Evolutionary conservation across 2,797 vertebrate genomes (phyloP).

Genomic region (Tokudaia muenninki): DNA sequence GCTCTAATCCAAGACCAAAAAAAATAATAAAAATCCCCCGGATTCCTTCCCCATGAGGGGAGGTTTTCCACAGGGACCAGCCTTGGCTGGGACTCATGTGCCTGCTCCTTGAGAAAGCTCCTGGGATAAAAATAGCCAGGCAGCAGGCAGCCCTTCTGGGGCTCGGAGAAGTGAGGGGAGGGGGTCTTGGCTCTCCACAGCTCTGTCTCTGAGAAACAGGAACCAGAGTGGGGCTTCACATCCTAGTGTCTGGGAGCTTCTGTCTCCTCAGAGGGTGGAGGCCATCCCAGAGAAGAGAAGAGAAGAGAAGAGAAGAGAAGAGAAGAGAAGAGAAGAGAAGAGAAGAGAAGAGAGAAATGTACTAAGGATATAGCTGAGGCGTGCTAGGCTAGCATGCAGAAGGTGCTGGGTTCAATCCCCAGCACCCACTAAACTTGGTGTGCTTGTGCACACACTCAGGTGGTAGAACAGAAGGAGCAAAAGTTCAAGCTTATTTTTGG

Average conservation of each 20-base stretch:
- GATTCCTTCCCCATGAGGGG: conserved; percentile 81
- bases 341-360: neutral
- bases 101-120: conserved; percentile 76
- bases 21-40: conserved; percentile 53
- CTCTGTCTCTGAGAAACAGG: conserved; percentile 50
- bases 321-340: too few relatives aligned
- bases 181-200: neutral
- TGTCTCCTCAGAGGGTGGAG: neutral
- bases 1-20: conserved; percentile 44
- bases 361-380: too few relatives aligned
- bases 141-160: conserved; percentile 64
- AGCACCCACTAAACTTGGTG: neutral
- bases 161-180: neutral
- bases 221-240: neutral
- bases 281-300: neutral
- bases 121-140: conserved; percentile 79
- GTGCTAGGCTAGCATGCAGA: neutral
- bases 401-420: neutral
- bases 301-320: too few relatives aligned
- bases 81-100: conserved; percentile 37
- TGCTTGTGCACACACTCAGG: too few relatives aligned
- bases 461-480: neutral
- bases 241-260: neutral
- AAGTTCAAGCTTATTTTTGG: neutral
- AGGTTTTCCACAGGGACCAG: conserved; percentile 79